These are phyloP conservation scores for Chroicocephalus ridibundus DNA, from an alignment of 2,113 vertebrate species.

Conservation along the genomic window DNA sequence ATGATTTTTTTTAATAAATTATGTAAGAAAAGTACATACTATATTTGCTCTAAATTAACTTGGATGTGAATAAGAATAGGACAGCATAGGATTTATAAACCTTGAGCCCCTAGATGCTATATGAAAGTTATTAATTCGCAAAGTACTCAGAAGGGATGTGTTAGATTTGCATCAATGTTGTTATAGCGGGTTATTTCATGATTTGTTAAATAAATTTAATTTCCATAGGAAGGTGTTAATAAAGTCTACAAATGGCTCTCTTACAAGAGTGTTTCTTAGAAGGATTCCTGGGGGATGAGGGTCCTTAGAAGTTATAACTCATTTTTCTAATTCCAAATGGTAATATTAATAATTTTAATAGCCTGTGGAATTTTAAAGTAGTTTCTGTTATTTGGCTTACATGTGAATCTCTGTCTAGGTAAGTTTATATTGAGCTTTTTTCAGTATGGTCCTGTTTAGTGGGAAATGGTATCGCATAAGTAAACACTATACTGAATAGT, in stretches of 20 bases:
- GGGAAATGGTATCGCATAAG: background rate
- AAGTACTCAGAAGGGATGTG: background rate
- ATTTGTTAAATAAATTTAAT: background rate
- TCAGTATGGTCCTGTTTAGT: background rate
- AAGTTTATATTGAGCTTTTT: background rate
- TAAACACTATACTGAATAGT: background rate
- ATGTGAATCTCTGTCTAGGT: background rate
- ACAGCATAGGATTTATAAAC: background rate
- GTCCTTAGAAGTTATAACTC: background rate
- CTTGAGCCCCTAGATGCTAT: background rate
- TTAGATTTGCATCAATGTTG: background rate
- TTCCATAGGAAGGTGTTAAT: background rate
- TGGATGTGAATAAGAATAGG: background rate
- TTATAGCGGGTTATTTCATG: background rate
- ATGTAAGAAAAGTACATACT: rapidly evolving
- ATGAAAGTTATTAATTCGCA: background rate
- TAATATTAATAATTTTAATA: background rate
- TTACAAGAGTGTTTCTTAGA: background rate
- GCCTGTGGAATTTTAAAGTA: background rate
- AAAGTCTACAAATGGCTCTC: background rate
- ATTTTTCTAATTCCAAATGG: background rate
- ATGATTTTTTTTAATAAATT: background rate
- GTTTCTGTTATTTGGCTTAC: background rate
- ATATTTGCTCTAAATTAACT: background rate
- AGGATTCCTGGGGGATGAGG: background rate